Base-by-base conservation (phyloP, 2,113 vertebrate species). In the Grammomys dolichurus region DNA sequence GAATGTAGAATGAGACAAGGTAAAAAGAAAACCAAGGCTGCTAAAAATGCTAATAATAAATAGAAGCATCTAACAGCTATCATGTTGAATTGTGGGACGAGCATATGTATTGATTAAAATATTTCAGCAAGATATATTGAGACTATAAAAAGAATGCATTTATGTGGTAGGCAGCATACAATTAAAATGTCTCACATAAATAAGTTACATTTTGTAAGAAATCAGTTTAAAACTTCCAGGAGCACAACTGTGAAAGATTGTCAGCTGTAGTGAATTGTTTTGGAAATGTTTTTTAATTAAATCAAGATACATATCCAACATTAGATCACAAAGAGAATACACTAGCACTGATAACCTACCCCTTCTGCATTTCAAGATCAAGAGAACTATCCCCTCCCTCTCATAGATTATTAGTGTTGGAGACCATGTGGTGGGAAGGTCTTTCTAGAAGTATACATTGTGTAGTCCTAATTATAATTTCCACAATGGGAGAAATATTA, bases 31-130 rank as follows among this genome's bases (percentile, higher is more conserved):
- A 16, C 22, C 73, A 89, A 73, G 56, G 76, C 58, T 95, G 82
- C 95, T 96, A 96, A 97, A 67, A 77, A 80, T 89, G 76, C 11
- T 87, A 82, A 92, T 73, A 92, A 96, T 88, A 95, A 90, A 67
- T 36, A 92, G 48, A 76, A 93, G 67, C 60, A 88, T 95, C 76
- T 92, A 93, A 90, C 9, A 96, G 40, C 54, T 56, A 48, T 92
- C 93, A 92, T 60, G 77, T 67, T 96, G 87, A 97, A 80, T 94
- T 97, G 65, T 90, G 63, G 75, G 43, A 76, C 36, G 48, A 72
- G 26, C 40, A 76, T 58, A 90, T 24, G 28, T 94, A 96, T 93
- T 4, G 88, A 96, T 96, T 91, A 97, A 97, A 97, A 94, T 90
- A 90, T 94, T 85, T 96, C 85, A 93, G 36, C 58, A 75, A 90